Base-by-base conservation (phyloP, 2,888 invertebrate genomes). In the Abrostola triplasia region DNA sequence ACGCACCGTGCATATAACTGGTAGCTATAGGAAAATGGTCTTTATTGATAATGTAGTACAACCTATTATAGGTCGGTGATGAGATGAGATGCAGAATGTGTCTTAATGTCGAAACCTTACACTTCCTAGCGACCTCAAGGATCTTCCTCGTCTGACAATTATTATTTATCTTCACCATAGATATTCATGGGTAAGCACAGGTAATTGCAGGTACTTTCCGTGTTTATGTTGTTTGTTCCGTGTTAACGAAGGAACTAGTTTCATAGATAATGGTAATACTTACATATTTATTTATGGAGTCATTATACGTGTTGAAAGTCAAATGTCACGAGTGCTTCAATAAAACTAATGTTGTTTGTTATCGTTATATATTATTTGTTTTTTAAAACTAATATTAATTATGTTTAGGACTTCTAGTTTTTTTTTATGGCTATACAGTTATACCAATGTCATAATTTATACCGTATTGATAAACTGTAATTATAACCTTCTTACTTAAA, bases 61-160 rank as follows among this genome's bases (percentile, higher is more conserved):
- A 37, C 36, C 36, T 60, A 49, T 54, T 56, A 58, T 63, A 38
- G 53, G 50, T 55, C 67, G 57, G 4, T 48, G 41, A 71, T 66
- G 52, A 38, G 47, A 42, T 67, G 44, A 48, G 37, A 64, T 77
- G 70, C 64, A 73, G 44, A 67, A 68, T 64, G 41, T 70, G 66
- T 70, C 67, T 64, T 59, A 57, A 80, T 70, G 64, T 73, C 70
- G 60, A 79, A 72, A 81, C 71, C 64, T 52, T 67, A 54, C 52
- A 70, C 75, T 82, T 82, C 84, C 83, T 82, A 35, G 42, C 70
- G 53, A 55, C 40, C 38, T 66, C 81, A 82, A 83, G 82, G 82
- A 74, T 73, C 81, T 82, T 82, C 83, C 82, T 83, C 44, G 44
- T 68, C 5, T 9, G 36, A 58, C 57, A 69, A 67, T 76, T 63